Evolutionary conservation across 2,113 vertebrate species (phyloP).

Genomic region (Bucco capensis): DNA sequence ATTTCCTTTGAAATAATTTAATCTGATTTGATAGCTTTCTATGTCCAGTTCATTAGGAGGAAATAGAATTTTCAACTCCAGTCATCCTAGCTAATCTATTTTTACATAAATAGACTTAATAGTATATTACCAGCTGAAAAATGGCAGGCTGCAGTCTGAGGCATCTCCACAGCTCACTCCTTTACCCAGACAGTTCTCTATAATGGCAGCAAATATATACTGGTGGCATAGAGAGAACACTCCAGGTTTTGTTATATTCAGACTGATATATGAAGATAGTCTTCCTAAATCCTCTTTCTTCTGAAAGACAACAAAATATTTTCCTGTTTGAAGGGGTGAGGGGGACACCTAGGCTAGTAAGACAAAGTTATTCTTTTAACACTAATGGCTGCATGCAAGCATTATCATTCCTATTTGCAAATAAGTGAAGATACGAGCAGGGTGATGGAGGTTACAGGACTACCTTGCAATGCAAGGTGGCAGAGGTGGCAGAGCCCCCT

Average conservation of each 20-base stretch:
- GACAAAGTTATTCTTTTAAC: neutral
- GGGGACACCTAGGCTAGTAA: neutral
- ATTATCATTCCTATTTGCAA: neutral
- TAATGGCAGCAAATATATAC: neutral
- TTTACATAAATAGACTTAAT: neutral
- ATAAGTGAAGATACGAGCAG: neutral
- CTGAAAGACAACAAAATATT: neutral
- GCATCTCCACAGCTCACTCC: neutral
- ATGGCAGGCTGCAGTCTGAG: neutral
- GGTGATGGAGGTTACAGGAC: neutral
- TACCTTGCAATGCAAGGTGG: neutral
- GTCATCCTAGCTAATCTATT: slow-evolving; percentile 3
- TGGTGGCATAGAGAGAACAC: neutral
- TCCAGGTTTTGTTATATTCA: neutral
- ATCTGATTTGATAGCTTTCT: slow-evolving; percentile 8
- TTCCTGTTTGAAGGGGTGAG: neutral
- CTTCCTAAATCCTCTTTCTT: neutral
- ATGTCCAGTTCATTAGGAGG: slow-evolving; percentile 28
- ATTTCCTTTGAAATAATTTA: slow-evolving; percentile 29
- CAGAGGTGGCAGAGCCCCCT: neutral
- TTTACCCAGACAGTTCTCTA: neutral
- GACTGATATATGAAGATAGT: neutral
- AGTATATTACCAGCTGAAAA: neutral
- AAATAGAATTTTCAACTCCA: slow-evolving; percentile 50
- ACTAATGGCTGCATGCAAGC: neutral